A percentile compares a stretch with the other conserved stretches of the same genome.
phyloP scores from a whole-genome alignment of 2,113 vertebrate genomes.

The Ranitomeya imitator region DNA sequence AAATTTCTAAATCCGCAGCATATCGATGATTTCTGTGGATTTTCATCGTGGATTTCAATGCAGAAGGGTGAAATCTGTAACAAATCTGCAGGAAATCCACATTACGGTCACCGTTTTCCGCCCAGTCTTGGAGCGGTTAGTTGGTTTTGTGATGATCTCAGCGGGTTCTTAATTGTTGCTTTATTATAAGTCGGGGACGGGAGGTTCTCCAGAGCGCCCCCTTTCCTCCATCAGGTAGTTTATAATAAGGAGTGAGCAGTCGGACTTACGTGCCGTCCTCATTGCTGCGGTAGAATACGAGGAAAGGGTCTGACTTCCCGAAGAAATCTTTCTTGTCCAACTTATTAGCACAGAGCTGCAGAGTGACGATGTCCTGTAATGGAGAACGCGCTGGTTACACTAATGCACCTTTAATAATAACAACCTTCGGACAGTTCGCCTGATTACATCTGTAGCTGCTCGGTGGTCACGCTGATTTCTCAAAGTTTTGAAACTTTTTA shows the following conservation, averaged over 20 bases:
- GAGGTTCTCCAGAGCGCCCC: not conserved
- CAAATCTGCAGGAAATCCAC: too few relatives aligned
- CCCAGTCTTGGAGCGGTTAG: not conserved
- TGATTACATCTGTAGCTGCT: not conserved
- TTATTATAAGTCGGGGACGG: not conserved
- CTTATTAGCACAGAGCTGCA: constrained; percentile 98
- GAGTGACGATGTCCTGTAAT: constrained; percentile 89
- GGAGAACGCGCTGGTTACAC: not conserved
- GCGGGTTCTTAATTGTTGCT: not conserved
- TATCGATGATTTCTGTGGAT: too few relatives aligned
- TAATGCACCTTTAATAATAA: not conserved
- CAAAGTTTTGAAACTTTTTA: too few relatives aligned
- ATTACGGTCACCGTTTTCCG: not conserved
- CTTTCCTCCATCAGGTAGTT: not conserved
- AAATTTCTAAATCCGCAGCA: too few relatives aligned
- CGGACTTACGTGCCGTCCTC: constrained; percentile 96
- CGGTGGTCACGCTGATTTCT: not conserved
- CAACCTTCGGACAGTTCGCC: not conserved
- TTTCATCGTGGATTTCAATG: too few relatives aligned
- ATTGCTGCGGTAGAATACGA: constrained; percentile 97
- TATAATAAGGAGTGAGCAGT: not conserved
- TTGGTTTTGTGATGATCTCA: not conserved
- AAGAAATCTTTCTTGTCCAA: constrained; percentile 99
- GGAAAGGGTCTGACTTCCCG: constrained; percentile 95
- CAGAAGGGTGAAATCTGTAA: too few relatives aligned